Evolutionary conservation across 2,113 vertebrate genomes (phyloP).

Genomic region (Monarcha castaneiventris): DNA sequence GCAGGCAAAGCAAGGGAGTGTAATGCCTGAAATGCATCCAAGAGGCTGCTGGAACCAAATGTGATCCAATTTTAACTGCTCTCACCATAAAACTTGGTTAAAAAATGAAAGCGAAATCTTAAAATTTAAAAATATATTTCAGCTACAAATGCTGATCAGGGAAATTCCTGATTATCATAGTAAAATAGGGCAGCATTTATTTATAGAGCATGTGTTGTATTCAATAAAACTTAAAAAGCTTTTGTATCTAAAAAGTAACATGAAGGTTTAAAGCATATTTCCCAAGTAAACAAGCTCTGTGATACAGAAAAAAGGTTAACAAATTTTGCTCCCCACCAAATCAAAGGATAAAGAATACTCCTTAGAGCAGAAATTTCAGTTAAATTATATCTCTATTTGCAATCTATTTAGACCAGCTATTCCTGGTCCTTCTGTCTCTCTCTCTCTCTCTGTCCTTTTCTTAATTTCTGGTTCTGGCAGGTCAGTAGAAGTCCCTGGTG

Average conservation of each 20-base stretch:
- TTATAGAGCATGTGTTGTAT: fast-evolving
- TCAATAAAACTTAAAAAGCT: not conserved
- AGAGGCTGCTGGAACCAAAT: not conserved
- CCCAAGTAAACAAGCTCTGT: not conserved
- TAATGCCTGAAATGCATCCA: not conserved
- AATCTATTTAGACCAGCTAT: not conserved
- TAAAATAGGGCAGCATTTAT: not conserved
- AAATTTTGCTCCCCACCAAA: not conserved
- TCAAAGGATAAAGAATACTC: not conserved
- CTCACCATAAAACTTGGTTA: not conserved
- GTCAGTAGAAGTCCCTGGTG: not conserved
- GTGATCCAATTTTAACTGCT: conserved; percentile 32
- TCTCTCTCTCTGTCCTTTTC: not conserved
- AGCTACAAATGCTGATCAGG: not conserved
- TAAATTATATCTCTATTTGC: not conserved
- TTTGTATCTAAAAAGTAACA: not conserved
- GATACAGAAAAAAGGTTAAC: not conserved
- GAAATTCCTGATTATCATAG: not conserved
- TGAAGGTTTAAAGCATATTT: not conserved
- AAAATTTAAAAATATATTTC: conserved; percentile 5
- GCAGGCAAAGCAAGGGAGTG: not conserved
- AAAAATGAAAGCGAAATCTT: conserved; percentile 29
- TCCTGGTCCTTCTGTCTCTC: not conserved
- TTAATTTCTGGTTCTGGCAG: not conserved
- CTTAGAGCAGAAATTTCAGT: not conserved